phyloP scores from a whole-genome alignment of 2,113 vertebrate species.

The Mus pahari region DNA sequence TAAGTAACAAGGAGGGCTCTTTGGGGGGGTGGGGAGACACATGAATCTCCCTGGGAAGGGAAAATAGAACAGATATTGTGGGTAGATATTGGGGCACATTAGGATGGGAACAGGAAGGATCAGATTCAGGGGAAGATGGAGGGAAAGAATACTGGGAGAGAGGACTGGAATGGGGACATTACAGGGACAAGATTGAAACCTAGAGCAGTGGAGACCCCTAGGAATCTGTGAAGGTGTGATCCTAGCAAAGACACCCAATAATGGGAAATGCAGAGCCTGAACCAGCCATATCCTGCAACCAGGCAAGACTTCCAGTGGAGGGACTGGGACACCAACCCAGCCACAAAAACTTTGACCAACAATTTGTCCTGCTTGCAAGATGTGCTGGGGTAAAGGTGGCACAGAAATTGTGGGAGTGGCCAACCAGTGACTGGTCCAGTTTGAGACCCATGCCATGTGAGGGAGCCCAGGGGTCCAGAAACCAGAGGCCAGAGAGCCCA shows the following conservation, averaged over 20 bases:
- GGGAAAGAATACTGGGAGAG: neutral
- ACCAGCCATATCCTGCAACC: neutral
- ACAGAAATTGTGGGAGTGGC: neutral
- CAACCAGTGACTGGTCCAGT: neutral
- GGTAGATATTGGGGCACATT: no score
- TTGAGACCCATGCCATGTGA: neutral
- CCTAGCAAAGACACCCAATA: neutral
- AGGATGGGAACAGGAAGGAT: neutral
- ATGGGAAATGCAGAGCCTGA: neutral
- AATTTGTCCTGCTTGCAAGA: neutral
- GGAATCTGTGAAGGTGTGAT: neutral
- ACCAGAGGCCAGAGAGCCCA: neutral
- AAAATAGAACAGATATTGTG: neutral
- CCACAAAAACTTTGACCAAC: neutral
- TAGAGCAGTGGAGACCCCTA: neutral
- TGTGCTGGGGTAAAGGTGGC: neutral
- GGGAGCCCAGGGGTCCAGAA: neutral
- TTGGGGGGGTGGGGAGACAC: neutral
- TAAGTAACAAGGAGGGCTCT: neutral
- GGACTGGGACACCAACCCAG: neutral
- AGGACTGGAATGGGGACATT: neutral
- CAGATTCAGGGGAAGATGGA: neutral
- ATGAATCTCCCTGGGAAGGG: neutral
- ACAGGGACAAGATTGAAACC: neutral
- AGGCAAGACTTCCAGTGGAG: neutral